phyloP scores from a whole-genome alignment of 2,888 invertebrate genomes.

The Cremastinae sp. region DNA sequence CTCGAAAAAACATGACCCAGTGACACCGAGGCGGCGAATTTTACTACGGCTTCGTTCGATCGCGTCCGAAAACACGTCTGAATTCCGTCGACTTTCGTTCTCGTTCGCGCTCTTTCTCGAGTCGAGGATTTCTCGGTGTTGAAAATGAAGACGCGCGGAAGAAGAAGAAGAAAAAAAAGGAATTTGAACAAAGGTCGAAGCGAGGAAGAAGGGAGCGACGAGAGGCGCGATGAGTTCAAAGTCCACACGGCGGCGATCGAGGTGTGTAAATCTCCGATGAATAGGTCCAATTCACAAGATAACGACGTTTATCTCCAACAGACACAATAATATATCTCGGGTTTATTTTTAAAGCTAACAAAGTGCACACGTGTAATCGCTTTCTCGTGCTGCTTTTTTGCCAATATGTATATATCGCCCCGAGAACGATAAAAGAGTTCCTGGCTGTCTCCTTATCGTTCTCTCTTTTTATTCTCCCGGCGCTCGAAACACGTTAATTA shows the following conservation, averaged over 20 bases:
- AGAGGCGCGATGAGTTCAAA: not conserved
- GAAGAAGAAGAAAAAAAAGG: too few species aligned
- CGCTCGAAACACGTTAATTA: slow-evolving; percentile 21
- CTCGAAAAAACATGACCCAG: too few species aligned
- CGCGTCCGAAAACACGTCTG: not conserved
- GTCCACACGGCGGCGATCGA: not conserved
- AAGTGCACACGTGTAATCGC: not conserved
- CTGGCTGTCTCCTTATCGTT: not conserved
- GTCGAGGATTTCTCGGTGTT: too few species aligned
- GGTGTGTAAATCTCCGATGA: slow-evolving; percentile 13
- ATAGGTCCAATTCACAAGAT: slow-evolving; percentile 61
- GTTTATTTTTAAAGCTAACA: slow-evolving; percentile 63
- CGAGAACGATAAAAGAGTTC: not conserved
- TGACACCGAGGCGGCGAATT: too few species aligned
- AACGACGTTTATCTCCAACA: slow-evolving; percentile 66
- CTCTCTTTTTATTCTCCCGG: not conserved
- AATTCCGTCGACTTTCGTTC: slow-evolving; percentile 2
- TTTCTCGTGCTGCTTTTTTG: not conserved
- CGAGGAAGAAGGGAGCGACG: not conserved
- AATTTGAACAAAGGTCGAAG: not conserved
- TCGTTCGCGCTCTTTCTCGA: too few species aligned
- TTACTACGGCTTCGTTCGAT: too few species aligned
- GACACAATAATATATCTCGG: slow-evolving; percentile 72
- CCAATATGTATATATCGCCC: slow-evolving; percentile 1
- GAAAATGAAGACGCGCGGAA: too few species aligned